Conservation (phyloP, 1,140 invertebrate species). For the Leptestheria dahalacensis region DNA sequence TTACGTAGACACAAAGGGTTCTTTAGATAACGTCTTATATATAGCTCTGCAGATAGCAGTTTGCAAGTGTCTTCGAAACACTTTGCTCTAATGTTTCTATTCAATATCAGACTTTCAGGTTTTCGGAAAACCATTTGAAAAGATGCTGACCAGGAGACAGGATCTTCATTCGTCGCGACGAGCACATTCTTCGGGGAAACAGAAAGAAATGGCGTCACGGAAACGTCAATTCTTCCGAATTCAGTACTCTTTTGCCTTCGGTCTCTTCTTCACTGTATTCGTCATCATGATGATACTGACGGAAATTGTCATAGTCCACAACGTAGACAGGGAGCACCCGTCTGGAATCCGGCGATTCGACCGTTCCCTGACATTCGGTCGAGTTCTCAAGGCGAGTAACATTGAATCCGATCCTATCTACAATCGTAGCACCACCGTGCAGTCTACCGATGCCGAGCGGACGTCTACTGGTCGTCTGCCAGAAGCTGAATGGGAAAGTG, state of each 20-base stretch:
- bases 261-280: conserved; percentile 6
- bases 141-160: neutral
- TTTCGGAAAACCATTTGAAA: too few species aligned
- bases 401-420: neutral
- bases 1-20: neutral
- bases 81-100: too few species aligned
- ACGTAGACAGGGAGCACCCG: neutral
- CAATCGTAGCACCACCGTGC: neutral
- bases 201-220: neutral
- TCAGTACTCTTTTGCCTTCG: neutral
- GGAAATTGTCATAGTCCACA: conserved; percentile 2
- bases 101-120: too few species aligned
- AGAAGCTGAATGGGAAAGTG: neutral
- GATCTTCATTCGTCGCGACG: neutral
- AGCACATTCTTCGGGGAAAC: neutral
- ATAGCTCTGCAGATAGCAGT: too few species aligned
- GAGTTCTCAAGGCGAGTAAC: neutral
- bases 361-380: neutral
- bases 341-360: neutral
- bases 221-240: neutral
- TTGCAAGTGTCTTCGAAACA: too few species aligned
- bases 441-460: neutral
- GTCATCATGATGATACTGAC: conserved; percentile 7
- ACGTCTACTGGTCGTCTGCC: neutral
- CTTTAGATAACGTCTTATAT: neutral